A percentile compares a stretch with the other conserved stretches of the same genome.
phyloP scores from a whole-genome alignment of 2,888 invertebrate species.

The Elmis aenea region DNA sequence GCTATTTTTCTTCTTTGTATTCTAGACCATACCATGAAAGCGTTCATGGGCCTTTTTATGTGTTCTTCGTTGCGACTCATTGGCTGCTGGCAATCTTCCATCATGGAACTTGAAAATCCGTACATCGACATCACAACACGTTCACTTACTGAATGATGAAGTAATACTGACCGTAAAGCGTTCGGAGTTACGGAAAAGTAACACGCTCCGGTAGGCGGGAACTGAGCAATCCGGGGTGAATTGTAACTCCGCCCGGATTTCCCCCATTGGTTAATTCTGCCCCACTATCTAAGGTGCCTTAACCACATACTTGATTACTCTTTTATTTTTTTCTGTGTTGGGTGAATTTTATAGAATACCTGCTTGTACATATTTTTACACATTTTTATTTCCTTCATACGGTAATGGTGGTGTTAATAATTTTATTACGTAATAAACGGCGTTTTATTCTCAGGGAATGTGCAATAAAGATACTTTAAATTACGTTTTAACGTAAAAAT shows the following conservation, averaged over 20 bases:
- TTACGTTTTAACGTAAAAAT: no score
- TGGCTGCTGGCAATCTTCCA: constrained; percentile 37
- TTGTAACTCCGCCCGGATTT: constrained; percentile 14
- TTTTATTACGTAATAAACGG: no score
- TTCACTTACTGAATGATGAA: constrained; percentile 15
- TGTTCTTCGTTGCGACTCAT: constrained; percentile 56
- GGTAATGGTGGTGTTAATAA: no score
- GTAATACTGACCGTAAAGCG: constrained; percentile 17
- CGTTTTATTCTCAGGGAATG: no score
- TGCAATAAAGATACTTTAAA: no score
- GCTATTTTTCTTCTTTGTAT: constrained; percentile 89
- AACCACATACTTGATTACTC: constrained; percentile 5
- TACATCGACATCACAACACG: constrained; percentile 35
- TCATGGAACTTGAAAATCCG: constrained; percentile 33
- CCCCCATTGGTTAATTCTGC: neutral
- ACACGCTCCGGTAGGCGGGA: constrained; percentile 7
- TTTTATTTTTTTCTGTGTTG: constrained; percentile 7
- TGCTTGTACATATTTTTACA: no score
- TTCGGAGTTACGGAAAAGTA: neutral
- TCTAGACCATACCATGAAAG: constrained; percentile 96
- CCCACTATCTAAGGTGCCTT: neutral
- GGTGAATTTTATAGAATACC: constrained; percentile 19
- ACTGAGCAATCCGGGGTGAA: constrained; percentile 13
- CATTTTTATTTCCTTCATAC: no score
- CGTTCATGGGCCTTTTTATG: constrained; percentile 96